Conservation (phyloP, 2,888 invertebrate species). For the Tiliacea aurago region DNA sequence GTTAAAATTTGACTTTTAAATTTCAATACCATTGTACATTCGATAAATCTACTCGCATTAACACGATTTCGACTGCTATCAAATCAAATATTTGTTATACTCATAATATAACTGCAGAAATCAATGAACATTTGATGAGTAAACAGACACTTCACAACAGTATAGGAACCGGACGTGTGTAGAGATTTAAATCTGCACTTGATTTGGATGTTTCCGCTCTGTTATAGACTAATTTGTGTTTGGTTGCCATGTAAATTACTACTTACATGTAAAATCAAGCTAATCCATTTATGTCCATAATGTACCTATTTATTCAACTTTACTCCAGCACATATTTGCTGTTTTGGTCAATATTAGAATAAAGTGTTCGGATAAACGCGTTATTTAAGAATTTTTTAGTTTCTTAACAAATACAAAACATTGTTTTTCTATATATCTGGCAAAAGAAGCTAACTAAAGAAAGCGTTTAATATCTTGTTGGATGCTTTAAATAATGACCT, state of each 20-base stretch:
- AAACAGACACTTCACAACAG: conserved; percentile 29
- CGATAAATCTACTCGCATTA: conserved; percentile 15
- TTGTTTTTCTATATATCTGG: neutral
- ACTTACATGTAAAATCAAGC: conserved; percentile 22
- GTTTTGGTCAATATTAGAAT: conserved; percentile 30
- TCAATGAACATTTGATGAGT: conserved; percentile 32
- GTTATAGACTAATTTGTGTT: conserved; percentile 19
- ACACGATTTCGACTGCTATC: conserved; percentile 5
- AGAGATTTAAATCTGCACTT: conserved; percentile 48
- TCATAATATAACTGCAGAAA: conserved; percentile 11
- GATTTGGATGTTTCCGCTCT: conserved; percentile 36
- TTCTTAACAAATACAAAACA: conserved; percentile 21
- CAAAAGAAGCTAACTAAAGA: conserved; percentile 15
- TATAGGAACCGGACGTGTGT: conserved; percentile 34
- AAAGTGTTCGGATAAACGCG: conserved; percentile 22
- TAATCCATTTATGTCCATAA: conserved; percentile 17
- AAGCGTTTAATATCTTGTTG: neutral
- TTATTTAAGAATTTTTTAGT: conserved; percentile 23
- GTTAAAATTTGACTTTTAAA: conserved; percentile 59
- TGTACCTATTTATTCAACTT: conserved; percentile 27
- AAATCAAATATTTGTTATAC: conserved; percentile 1
- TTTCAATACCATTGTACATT: conserved; percentile 26
- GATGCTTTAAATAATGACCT: neutral
- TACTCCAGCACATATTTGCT: conserved; percentile 33
- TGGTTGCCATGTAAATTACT: conserved; percentile 36